Percentiles rank a stretch among this genome's conserved stretches.
Conservation (phyloP, 2,888 invertebrate species). For the Anticlea derivata region DNA sequence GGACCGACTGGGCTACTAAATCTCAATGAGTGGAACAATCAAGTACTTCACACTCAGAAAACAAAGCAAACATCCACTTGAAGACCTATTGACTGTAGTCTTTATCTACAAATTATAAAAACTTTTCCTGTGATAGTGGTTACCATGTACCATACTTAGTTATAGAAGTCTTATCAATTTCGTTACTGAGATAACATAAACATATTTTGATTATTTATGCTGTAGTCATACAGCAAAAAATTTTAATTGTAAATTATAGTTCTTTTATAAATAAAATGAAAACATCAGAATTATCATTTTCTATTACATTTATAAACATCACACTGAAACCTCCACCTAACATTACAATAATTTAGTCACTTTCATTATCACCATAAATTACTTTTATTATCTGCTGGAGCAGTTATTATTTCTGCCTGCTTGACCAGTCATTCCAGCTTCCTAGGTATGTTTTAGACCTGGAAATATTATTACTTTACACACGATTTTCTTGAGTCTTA, state of each 20-base stretch:
- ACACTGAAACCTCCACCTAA: constrained; percentile 1
- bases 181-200: not conserved
- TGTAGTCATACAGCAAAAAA: not conserved
- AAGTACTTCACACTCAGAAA: no score
- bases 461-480: constrained; percentile 49
- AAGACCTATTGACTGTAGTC: no score
- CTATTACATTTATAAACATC: not conserved
- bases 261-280: not conserved
- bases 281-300: not conserved
- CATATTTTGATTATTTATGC: no score
- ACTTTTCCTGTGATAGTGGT: constrained; percentile 2
- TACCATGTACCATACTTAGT: not conserved
- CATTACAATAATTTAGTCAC: constrained; percentile 7
- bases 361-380: not conserved
- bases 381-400: no score
- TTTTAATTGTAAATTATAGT: no score
- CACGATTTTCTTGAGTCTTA: no score
- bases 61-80: no score
- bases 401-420: constrained; percentile 43
- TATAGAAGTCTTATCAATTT: not conserved
- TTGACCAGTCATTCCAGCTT: constrained; percentile 79
- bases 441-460: constrained; percentile 78
- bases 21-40: constrained; percentile 13
- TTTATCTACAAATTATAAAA: not conserved
- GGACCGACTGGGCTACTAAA: constrained; percentile 81